These are phyloP conservation scores for Pandemis heparana DNA, from an alignment of 2,888 invertebrate species.

Conservation along the genomic window DNA sequence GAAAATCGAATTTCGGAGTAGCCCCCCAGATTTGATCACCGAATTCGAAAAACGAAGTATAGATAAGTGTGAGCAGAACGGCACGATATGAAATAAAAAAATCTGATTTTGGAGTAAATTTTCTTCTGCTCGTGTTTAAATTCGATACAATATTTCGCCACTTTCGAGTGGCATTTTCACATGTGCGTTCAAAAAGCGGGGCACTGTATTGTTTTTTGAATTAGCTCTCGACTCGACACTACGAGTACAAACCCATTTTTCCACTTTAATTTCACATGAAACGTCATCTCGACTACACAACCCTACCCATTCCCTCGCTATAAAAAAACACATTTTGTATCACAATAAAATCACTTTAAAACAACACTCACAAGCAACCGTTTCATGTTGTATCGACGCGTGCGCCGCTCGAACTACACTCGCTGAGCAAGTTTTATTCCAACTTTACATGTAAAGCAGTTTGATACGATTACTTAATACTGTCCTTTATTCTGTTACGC, in stretches of 20 bases:
- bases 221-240: no score
- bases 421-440: constrained; percentile 57
- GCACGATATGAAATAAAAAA: no score
- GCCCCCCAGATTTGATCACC: no score
- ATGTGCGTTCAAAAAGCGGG: no score
- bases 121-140: no score
- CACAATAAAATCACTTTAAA: constrained; percentile 24
- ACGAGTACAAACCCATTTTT: background rate
- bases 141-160: no score
- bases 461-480: constrained; percentile 60
- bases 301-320: background rate
- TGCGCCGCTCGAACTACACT: constrained; percentile 49
- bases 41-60: no score
- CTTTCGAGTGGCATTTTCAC: no score
- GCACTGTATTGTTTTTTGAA: no score
- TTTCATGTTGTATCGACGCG: constrained; percentile 57
- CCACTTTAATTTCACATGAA: background rate
- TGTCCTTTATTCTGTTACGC: constrained; percentile 24
- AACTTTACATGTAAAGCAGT: constrained; percentile 77
- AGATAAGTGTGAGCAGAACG: no score
- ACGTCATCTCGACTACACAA: background rate
- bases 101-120: no score
- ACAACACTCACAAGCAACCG: constrained; percentile 61
- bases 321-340: constrained; percentile 4
- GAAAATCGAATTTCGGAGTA: no score